phyloP scores from a whole-genome alignment of 2,113 vertebrate species.

The Dicrurus megarhynchus region DNA sequence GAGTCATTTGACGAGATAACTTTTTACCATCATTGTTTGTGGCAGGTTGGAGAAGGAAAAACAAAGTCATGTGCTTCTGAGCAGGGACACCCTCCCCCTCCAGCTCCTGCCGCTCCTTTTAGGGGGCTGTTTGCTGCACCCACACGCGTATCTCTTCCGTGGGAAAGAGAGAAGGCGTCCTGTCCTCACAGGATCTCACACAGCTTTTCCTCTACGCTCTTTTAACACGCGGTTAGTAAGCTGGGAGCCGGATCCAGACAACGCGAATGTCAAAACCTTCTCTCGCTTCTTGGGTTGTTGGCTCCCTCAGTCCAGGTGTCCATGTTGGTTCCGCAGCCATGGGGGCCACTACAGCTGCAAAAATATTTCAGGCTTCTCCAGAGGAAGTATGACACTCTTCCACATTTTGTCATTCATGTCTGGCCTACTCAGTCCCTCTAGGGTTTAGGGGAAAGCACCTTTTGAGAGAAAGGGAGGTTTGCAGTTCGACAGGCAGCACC shows the following conservation, averaged over 20 bases:
- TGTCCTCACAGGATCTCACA: neutral
- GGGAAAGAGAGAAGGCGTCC: neutral
- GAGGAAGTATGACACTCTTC: neutral
- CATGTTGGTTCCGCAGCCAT: accelerated
- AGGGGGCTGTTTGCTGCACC: neutral
- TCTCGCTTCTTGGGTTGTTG: neutral
- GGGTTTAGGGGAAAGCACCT: neutral
- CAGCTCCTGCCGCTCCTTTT: neutral
- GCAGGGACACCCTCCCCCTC: neutral
- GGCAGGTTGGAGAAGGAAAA: neutral
- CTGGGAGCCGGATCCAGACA: neutral
- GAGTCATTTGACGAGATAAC: neutral
- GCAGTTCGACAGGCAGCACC: neutral
- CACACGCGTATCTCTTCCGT: neutral
- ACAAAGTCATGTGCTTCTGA: neutral
- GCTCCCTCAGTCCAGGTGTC: neutral
- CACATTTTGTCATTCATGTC: neutral
- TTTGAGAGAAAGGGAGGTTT: neutral
- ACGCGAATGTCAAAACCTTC: neutral
- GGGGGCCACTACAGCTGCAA: neutral
- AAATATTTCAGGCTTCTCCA: neutral
- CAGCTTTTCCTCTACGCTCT: accelerated
- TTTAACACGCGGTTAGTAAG: neutral
- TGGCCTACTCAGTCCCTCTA: neutral
- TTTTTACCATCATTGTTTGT: neutral